Evolutionary conservation across 2,888 invertebrate genomes (phyloP).

Genomic region (Nomada ferruginata): DNA sequence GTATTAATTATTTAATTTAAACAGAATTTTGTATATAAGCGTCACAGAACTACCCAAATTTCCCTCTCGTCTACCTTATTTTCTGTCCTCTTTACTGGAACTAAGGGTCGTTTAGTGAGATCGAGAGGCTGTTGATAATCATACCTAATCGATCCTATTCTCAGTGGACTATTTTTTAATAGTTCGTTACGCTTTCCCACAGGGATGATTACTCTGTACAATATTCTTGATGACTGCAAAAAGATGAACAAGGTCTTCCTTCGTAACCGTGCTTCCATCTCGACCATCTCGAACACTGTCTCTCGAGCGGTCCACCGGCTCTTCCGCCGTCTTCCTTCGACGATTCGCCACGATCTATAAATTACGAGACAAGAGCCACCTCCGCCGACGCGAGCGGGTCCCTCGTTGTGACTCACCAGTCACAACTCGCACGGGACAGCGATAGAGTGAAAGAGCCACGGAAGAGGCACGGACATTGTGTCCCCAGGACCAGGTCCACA

Average conservation of each 20-base stretch:
- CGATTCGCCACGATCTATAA: constrained; percentile 80
- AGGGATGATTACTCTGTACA: not conserved
- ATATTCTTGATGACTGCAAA: not conserved
- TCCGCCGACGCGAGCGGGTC: constrained; percentile 68
- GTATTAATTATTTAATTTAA: too few relatives aligned
- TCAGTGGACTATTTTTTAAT: not conserved
- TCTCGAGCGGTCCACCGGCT: constrained; percentile 46
- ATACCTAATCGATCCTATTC: not conserved
- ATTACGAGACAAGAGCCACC: constrained; percentile 76
- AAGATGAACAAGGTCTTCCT: too few relatives aligned
- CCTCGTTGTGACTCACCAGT: constrained; percentile 73
- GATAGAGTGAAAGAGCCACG: constrained; percentile 46
- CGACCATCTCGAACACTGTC: not conserved
- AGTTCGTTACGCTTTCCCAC: constrained; percentile 19
- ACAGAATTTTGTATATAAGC: too few relatives aligned
- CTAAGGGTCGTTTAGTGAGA: not conserved
- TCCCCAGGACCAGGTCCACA: not conserved
- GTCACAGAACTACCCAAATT: too few relatives aligned
- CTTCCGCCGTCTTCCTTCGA: constrained; percentile 68
- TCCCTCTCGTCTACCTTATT: too few relatives aligned
- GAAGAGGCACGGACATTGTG: constrained; percentile 43
- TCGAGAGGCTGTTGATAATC: constrained; percentile 13
- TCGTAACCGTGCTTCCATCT: too few relatives aligned
- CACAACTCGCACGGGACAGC: constrained; percentile 57
- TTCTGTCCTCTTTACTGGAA: too few relatives aligned